Evolutionary conservation across 2,888 invertebrate species (phyloP).

Genomic region (Limnephilus marmoratus): DNA sequence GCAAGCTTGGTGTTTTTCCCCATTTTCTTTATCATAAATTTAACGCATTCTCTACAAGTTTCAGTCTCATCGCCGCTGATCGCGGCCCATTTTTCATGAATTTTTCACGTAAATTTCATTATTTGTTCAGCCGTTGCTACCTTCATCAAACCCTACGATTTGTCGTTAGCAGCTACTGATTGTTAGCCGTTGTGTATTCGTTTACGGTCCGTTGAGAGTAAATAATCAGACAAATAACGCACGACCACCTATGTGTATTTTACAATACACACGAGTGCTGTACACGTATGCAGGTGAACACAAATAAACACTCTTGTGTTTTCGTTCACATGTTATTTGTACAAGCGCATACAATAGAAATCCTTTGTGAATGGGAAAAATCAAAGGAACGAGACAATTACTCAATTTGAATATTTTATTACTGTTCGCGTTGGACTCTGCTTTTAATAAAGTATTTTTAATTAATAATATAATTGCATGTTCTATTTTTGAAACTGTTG

Average conservation of each 20-base stretch:
- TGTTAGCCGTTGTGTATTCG: not conserved
- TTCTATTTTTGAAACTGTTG: not conserved
- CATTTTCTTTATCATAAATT: not conserved
- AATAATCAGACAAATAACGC: not conserved
- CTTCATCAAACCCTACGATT: not conserved
- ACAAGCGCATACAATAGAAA: not conserved
- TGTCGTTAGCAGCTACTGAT: constrained; percentile 13
- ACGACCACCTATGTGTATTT: not conserved
- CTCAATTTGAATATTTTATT: not conserved
- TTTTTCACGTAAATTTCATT: constrained; percentile 13
- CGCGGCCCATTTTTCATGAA: not conserved
- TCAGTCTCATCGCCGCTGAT: not conserved
- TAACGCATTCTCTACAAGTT: not conserved
- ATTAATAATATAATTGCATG: not conserved
- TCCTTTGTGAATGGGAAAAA: not conserved
- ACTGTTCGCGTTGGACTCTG: not conserved
- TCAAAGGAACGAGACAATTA: not conserved
- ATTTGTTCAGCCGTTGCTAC: constrained; percentile 6
- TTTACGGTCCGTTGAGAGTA: not conserved
- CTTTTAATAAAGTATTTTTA: not conserved
- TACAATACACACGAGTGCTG: not conserved
- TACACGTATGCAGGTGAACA: not conserved
- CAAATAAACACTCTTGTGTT: not conserved
- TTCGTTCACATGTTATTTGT: not conserved
- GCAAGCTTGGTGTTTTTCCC: not conserved